Evolutionary conservation across 2,113 vertebrate genomes (phyloP).

Genomic region (Phocoena phocoena): DNA sequence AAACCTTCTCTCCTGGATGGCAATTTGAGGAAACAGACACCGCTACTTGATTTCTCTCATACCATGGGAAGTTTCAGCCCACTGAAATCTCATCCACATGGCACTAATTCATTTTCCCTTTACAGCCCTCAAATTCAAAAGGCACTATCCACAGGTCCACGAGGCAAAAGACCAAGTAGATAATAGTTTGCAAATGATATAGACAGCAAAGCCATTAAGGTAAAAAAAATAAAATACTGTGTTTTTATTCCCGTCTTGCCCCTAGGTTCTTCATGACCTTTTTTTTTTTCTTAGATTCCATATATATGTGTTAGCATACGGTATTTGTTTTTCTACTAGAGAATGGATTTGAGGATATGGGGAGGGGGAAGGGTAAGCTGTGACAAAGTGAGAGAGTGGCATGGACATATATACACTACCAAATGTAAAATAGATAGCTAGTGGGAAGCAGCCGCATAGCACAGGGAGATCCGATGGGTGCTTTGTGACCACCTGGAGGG

Average conservation of each 20-base stretch:
- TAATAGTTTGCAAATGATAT: not conserved
- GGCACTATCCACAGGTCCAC: not conserved
- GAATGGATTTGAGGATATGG: too few species aligned
- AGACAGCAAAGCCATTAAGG: not conserved
- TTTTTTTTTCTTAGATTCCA: too few species aligned
- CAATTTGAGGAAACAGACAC: not conserved
- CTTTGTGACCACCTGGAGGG: too few species aligned
- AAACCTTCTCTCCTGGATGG: not conserved
- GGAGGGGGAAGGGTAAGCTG: too few species aligned
- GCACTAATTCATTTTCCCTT: not conserved
- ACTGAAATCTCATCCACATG: not conserved
- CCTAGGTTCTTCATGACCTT: too few species aligned
- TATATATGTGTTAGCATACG: too few species aligned
- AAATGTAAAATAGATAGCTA: too few species aligned
- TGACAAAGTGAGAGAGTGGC: too few species aligned
- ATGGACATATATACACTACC: too few species aligned
- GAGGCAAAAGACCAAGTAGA: not conserved
- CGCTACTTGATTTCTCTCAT: not conserved
- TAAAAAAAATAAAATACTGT: not conserved
- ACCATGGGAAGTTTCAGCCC: not conserved
- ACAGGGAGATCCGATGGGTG: too few species aligned
- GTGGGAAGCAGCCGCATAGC: too few species aligned
- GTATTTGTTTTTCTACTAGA: too few species aligned
- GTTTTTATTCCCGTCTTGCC: not conserved
- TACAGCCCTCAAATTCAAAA: not conserved